These are phyloP conservation scores for Cataglyphis cursor DNA, from an alignment of 2,888 invertebrate genomes.

Conservation along the genomic window DNA sequence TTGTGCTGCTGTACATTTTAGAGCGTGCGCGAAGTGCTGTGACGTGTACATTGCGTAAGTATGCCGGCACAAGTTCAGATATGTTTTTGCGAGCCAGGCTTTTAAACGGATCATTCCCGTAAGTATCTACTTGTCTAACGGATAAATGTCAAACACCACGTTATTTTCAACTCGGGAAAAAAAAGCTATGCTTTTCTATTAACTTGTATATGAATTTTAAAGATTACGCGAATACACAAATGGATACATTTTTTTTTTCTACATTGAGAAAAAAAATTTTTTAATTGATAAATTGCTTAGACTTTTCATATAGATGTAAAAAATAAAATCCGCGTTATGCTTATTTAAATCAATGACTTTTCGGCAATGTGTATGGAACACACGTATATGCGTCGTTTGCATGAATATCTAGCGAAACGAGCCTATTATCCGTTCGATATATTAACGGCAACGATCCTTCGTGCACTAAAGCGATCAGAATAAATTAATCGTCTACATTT, in stretches of 20 bases:
- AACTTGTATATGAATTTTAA: background rate
- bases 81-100: background rate
- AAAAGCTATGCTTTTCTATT: background rate
- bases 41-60: conserved; percentile 6
- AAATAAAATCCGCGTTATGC: background rate
- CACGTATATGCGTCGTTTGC: conserved; percentile 7
- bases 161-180: background rate
- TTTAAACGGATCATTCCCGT: conserved; percentile 12
- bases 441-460: conserved; percentile 55
- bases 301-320: background rate
- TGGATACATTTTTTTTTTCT: background rate
- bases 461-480: conserved; percentile 56
- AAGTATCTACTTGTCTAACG: background rate
- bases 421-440: conserved; percentile 36
- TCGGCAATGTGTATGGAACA: background rate
- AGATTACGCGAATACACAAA: background rate
- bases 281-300: background rate
- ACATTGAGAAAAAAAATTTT: background rate
- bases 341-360: conserved; percentile 31
- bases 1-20: conserved; percentile 3
- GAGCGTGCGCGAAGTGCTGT: background rate
- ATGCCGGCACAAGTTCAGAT: background rate
- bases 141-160: background rate
- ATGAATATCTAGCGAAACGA: conserved; percentile 21
- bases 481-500: conserved; percentile 73